These are phyloP conservation scores for Pissodes strobi DNA, from an alignment of 1,140 invertebrate genomes.

Conservation along the genomic window DNA sequence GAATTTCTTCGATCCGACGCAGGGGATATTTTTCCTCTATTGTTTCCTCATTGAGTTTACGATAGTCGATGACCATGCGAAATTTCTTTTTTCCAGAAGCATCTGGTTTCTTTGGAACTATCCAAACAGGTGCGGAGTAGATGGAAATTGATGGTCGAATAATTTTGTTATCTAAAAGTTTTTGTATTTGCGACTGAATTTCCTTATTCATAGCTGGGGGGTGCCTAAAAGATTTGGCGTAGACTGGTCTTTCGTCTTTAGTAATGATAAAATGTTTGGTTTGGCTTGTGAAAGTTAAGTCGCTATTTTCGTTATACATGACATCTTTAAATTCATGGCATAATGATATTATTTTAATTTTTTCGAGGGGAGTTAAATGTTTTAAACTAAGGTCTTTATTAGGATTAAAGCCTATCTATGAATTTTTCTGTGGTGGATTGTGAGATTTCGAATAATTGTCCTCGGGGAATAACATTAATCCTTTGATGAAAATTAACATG, in stretches of 20 bases:
- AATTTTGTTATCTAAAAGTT: too few species aligned
- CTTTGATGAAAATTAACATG: too few species aligned
- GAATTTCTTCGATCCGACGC: conserved; percentile 58
- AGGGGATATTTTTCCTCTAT: conserved; percentile 60
- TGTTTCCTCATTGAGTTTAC: too few species aligned
- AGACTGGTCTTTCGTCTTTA: too few species aligned
- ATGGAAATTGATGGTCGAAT: conserved; percentile 46
- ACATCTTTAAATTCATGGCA: too few species aligned
- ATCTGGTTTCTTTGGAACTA: conserved; percentile 53
- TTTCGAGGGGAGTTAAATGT: not conserved
- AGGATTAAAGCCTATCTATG: too few species aligned
- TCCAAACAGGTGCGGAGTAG: conserved; percentile 45
- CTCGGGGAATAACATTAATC: too few species aligned
- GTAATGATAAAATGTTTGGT: conserved; percentile 3
- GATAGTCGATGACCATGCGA: conserved; percentile 55
- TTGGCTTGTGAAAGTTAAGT: conserved; percentile 9
- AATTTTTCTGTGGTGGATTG: too few species aligned
- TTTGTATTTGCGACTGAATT: conserved; percentile 42
- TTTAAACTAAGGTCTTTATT: not conserved
- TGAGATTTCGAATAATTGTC: too few species aligned
- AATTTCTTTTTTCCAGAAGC: conserved; percentile 48
- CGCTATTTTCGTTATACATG: conserved; percentile 1
- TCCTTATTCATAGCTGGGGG: too few species aligned
- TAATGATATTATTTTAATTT: not conserved
- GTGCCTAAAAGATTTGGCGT: conserved; percentile 41